Base-by-base conservation (phyloP, 2,888 invertebrate species). In the Trachelus stipa region DNA sequence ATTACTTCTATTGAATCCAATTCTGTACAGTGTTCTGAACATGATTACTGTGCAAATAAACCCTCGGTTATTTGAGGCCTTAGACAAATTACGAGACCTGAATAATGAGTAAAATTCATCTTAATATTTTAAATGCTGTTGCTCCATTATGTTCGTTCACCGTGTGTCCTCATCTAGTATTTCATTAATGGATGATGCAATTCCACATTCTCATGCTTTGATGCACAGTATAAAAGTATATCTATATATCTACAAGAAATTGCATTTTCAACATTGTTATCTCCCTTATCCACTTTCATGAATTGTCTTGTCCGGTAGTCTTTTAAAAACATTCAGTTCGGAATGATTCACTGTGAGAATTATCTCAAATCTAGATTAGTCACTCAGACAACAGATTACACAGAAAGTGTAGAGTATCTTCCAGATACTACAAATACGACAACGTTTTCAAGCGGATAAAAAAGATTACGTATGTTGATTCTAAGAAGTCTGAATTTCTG, bases 341-440 rank as follows among this genome's bases (percentile, higher is more conserved):
- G 15, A 12, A 34, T 71, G 71, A 71, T 71, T 71, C 71, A 71
- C 23, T 34, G 15, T 34, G 31, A 31, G 31, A 31, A 34, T 71
- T 71, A 71, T 71, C 31, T 71, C 6, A 71, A 71, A 71, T 31
- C 34, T 31, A 71, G 31, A 71, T 71, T 71, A 71, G 71, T 71
- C 71, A 71, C 15, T 15, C 12, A 12, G 12, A 30, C 30, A 23
- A 23, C 23, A 56, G 23, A 56, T 56, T 56, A 56, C 56, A 56
- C 23, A 56, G 56, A 56, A 9, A 56, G 23, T 56, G 9, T 56
- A 56, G 56, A 9, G 23, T 56, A 56, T 56, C 23, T 56, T 23
- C 23, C 56, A 56, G 23, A 56, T 56, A 56, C 56, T 56, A 56
- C 56, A 56, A 56, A 56, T 56, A 56, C 40, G 40, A 56, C 9